These are phyloP conservation scores for Drosophila hydei DNA, from an alignment of 1,140 invertebrate species.

Conservation along the genomic window DNA sequence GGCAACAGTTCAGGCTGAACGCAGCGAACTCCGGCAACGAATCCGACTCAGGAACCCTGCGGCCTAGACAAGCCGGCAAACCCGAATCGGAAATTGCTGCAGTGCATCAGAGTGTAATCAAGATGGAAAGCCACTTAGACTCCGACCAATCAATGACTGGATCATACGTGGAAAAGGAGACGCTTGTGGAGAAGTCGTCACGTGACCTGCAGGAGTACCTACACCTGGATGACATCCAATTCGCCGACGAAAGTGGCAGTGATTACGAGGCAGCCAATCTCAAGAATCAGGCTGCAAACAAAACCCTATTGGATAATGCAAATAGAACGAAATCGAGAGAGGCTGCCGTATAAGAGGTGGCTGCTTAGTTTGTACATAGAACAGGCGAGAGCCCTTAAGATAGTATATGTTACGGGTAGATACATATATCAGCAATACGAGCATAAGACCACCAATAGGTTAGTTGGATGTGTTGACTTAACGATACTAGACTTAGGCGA, in stretches of 20 bases:
- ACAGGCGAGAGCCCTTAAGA: constrained; percentile 26
- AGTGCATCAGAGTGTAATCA: constrained; percentile 45
- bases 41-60: constrained; percentile 20
- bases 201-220: constrained; percentile 78
- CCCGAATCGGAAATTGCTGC: constrained; percentile 35
- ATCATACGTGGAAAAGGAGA: constrained; percentile 84
- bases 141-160: constrained; percentile 69
- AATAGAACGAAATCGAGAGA: constrained; percentile 43
- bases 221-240: constrained; percentile 84
- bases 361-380: constrained; percentile 49
- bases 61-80: background rate
- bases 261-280: constrained; percentile 68
- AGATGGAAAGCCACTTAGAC: constrained; percentile 50
- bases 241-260: constrained; percentile 84
- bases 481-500: constrained; percentile 4
- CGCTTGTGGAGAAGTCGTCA: constrained; percentile 84
- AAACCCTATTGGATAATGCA: constrained; percentile 30
- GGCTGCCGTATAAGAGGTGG: constrained; percentile 52
- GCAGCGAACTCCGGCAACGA: constrained; percentile 18
- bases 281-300: constrained; percentile 36
- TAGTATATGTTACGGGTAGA: constrained; percentile 47
- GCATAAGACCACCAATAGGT: constrained; percentile 44
- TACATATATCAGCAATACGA: constrained; percentile 44
- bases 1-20: constrained; percentile 60
- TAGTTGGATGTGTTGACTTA: constrained; percentile 19